phyloP scores from a whole-genome alignment of 2,888 invertebrate species.

The Spodoptera exigua region DNA sequence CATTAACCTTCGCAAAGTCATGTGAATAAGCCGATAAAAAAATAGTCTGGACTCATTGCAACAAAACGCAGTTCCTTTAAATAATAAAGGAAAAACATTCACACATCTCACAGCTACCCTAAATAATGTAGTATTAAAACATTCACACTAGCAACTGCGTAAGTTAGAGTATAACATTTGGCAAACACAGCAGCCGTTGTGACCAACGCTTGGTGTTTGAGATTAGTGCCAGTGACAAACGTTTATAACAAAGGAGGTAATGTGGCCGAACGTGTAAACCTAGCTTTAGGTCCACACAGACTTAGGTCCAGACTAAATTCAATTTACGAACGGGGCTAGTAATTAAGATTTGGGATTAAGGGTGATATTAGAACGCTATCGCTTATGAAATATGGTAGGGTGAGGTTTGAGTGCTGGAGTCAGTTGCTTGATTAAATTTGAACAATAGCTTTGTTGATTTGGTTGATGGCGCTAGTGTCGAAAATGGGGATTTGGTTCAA shows the following conservation, averaged over 20 bases:
- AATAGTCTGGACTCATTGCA: no score
- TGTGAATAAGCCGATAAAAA: no score
- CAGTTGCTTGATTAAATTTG: conserved; percentile 9
- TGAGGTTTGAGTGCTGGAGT: not conserved
- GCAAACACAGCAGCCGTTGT: conserved; percentile 60
- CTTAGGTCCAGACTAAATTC: conserved; percentile 48
- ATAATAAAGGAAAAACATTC: no score
- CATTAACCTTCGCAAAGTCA: no score
- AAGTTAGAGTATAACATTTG: conserved; percentile 29
- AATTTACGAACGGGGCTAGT: conserved; percentile 51
- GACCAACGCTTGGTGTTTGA: conserved; percentile 57
- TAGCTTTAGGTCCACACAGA: conserved; percentile 47
- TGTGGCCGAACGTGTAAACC: conserved; percentile 50
- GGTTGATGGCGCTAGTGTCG: no score
- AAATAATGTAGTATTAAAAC: not conserved
- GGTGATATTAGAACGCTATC: conserved; percentile 40
- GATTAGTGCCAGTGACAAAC: conserved; percentile 66
- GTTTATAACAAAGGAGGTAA: conserved; percentile 61
- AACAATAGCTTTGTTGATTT: no score
- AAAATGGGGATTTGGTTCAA: no score
- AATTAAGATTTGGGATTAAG: conserved; percentile 58
- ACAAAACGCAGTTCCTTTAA: no score
- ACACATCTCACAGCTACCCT: no score
- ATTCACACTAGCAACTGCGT: conserved; percentile 3
- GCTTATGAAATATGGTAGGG: conserved; percentile 40